Percentiles rank a stretch among this genome's conserved stretches.
phyloP scores from a whole-genome alignment of 2,797 vertebrate species.

The Poeciliopsis gracilis region DNA sequence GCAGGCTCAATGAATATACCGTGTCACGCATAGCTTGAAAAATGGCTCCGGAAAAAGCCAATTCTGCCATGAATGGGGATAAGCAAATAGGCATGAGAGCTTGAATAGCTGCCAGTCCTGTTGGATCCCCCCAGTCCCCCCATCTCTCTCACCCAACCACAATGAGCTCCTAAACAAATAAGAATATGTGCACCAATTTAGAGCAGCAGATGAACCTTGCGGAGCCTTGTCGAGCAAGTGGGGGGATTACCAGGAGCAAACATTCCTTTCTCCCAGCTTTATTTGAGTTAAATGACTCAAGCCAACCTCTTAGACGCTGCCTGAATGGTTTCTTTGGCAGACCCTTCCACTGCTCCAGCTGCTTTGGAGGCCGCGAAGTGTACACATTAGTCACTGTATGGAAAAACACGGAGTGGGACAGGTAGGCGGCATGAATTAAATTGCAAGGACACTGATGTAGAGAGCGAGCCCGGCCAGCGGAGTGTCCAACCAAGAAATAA shows the following conservation, averaged over 20 bases:
- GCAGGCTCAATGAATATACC: slow-evolving; percentile 73
- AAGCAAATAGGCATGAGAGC: slow-evolving; percentile 80
- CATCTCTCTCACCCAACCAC: slow-evolving; percentile 61
- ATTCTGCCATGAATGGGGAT: slow-evolving; percentile 79
- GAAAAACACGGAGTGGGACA: slow-evolving; percentile 73
- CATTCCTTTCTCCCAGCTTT: slow-evolving; percentile 74
- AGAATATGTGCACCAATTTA: slow-evolving; percentile 78
- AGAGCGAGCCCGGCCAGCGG: slow-evolving; percentile 37
- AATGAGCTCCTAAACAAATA: slow-evolving; percentile 82
- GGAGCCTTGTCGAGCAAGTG: slow-evolving; percentile 75
- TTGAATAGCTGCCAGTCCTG: slow-evolving; percentile 77
- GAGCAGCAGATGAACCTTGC: slow-evolving; percentile 76
- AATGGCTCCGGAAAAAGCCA: slow-evolving; percentile 76
- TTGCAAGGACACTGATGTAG: slow-evolving; percentile 63
- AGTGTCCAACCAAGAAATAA: slow-evolving; percentile 54
- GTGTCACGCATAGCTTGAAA: slow-evolving; percentile 73
- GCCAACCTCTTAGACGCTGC: slow-evolving; percentile 69
- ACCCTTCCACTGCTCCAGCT: slow-evolving; percentile 42
- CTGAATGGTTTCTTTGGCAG: slow-evolving; percentile 71
- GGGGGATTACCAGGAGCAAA: slow-evolving; percentile 79
- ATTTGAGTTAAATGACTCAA: slow-evolving; percentile 79
- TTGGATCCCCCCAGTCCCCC: slow-evolving; percentile 53
- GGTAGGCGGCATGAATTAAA: slow-evolving; percentile 73
- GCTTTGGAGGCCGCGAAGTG: slow-evolving; percentile 44
- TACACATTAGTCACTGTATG: slow-evolving; percentile 67